Conservation (phyloP, 2,797 vertebrate genomes). For the Takifugu rubripes region DNA sequence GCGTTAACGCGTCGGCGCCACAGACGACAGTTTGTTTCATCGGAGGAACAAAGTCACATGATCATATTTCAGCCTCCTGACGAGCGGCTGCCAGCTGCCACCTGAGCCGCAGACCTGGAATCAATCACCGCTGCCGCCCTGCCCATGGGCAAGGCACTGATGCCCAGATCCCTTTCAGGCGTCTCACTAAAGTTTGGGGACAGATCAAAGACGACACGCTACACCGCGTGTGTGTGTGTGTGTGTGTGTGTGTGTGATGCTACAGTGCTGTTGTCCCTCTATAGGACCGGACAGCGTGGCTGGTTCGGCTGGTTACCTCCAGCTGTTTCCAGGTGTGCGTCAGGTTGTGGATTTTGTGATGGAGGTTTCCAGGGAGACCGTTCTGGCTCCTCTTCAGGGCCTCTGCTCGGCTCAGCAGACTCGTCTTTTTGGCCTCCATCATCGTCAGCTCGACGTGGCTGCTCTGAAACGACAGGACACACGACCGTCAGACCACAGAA, state of each 20-base stretch:
- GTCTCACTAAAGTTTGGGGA: too few relatives aligned
- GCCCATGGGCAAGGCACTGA: constrained; percentile 24
- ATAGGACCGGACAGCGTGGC: too few relatives aligned
- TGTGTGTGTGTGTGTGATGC: too few relatives aligned
- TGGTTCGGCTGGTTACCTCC: constrained; percentile 71
- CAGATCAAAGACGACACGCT: too few relatives aligned
- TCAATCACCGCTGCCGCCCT: constrained; percentile 39
- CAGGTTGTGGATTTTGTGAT: constrained; percentile 87
- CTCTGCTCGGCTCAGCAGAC: constrained; percentile 87
- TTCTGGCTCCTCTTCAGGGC: constrained; percentile 83
- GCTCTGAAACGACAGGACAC: constrained; percentile 71
- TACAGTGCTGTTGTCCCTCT: too few relatives aligned
- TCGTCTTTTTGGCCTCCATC: constrained; percentile 84
- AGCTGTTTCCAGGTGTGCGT: constrained; percentile 92
- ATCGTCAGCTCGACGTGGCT: constrained; percentile 88
- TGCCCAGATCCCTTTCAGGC: background rate
- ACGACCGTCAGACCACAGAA: background rate
- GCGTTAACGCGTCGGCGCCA: constrained; percentile 11
- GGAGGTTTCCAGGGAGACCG: constrained; percentile 81
- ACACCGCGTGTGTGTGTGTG: too few relatives aligned
- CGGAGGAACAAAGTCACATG: constrained; percentile 42
- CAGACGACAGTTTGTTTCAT: constrained; percentile 45
- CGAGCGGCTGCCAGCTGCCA: constrained; percentile 42
- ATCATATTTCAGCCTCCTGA: constrained; percentile 29
- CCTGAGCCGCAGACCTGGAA: constrained; percentile 24